Conservation (phyloP, 2,113 vertebrate species). For the Eira barbara region DNA sequence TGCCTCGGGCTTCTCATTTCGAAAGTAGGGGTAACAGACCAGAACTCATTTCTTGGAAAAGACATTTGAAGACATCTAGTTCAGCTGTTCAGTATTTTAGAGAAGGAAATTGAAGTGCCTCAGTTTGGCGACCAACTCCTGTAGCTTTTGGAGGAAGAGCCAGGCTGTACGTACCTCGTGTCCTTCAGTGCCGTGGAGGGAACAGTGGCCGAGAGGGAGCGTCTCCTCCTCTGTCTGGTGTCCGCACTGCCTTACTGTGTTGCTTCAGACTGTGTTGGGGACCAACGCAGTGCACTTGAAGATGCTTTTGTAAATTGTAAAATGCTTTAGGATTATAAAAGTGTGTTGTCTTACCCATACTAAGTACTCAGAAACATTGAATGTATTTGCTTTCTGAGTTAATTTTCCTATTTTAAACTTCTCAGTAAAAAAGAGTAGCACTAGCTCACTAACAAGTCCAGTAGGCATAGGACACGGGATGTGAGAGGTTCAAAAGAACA, state of each 20-base stretch:
- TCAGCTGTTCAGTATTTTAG: slow-evolving; percentile 6
- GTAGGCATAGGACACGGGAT: neutral
- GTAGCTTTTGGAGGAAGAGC: neutral
- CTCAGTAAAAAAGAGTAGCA: neutral
- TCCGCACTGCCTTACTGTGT: neutral
- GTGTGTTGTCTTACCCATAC: neutral
- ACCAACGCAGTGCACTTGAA: neutral
- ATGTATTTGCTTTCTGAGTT: neutral
- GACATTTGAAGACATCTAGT: neutral
- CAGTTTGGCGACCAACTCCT: neutral
- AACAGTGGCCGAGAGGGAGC: neutral
- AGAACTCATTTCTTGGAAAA: neutral
- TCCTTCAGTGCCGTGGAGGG: neutral
- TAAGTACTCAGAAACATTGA: neutral
- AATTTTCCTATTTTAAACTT: slow-evolving; percentile 17
- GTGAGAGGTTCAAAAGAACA: neutral
- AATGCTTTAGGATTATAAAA: neutral
- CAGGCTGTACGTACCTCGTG: too few relatives aligned
- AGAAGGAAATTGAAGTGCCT: neutral
- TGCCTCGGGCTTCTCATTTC: neutral
- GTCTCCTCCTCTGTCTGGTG: neutral
- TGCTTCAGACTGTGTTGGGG: neutral
- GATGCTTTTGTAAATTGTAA: neutral
- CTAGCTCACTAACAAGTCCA: neutral
- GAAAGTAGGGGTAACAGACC: neutral